Evolutionary conservation across 2,113 vertebrate genomes (phyloP), one percentile per base, ranked within the genome.

Genomic region (Tachysurus vachellii): DNA sequence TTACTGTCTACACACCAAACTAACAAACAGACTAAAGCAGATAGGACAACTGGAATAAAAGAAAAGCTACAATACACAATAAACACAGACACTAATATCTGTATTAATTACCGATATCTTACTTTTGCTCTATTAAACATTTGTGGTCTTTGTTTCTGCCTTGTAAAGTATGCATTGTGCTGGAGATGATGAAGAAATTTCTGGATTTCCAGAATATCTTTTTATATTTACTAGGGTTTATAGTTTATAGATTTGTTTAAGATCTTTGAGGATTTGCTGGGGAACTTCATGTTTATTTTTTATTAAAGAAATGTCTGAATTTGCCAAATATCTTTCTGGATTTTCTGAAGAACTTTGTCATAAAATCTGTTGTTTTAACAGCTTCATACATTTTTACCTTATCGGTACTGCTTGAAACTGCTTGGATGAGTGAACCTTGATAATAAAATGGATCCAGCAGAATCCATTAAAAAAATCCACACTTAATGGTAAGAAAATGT

Each of bases 1-100:
- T 80, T 31, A 57, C 28, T 21, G 77, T 12, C 54, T 59, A 57
- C 28, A 56, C 53, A 80, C 57, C 76, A 80, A 80, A 80, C 53
- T 80, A 57, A 56, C 14, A 42, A 53, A 50, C 26, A 57, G n/a
- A 31, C n/a, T n/a, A 31, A 54, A 47, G 26, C 77, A 80, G 54
- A 57, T 57, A 59, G 9, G 28, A 80, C 28, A 80, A 19, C 1
- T 31, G 7, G 3, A 79, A 56, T 56, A 56, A 19, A 28, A 10
- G 8, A 8, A 79, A 54, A 28, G n/a, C 5, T 56, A 57, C 53
- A 36, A 31, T n/a, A 54, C 26, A 77, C 28, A n/a, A 50, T 50
- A 50, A 1, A 26, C 14, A 68, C 28, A 36, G 5, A 76, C 31
- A 14, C 16, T 42, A 21, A 71, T 71, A 21, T 42, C 31, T 21